These are phyloP conservation scores for Delichon dasypus DNA, from an alignment of 2,797 vertebrate genomes.

Conservation along the genomic window DNA sequence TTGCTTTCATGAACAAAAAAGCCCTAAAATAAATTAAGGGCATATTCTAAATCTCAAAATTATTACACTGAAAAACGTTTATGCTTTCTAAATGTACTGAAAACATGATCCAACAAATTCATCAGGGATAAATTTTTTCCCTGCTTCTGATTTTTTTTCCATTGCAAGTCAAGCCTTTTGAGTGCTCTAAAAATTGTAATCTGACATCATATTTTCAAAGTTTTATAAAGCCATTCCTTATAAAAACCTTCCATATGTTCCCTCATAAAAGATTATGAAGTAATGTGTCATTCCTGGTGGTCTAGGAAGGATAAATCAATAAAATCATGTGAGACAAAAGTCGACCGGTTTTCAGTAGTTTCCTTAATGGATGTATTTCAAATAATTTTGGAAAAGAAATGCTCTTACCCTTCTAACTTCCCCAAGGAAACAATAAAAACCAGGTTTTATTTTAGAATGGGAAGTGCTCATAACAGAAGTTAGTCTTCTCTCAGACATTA, in stretches of 20 bases:
- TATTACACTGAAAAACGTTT: background rate
- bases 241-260: background rate
- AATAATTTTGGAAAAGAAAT: background rate
- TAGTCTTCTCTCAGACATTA: background rate
- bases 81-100: background rate
- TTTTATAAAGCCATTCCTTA: background rate
- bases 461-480: background rate
- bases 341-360: background rate
- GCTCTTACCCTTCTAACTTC: background rate
- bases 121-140: background rate
- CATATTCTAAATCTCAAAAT: background rate
- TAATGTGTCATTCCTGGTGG: background rate
- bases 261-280: background rate
- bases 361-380: background rate
- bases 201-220: background rate
- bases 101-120: background rate
- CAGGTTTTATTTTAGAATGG: background rate
- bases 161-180: background rate
- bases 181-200: background rate
- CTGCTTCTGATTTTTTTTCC: background rate
- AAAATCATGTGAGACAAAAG: background rate
- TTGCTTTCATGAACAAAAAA: background rate
- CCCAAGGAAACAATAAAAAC: background rate
- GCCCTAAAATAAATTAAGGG: background rate
- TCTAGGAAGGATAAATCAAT: background rate